phyloP scores from a whole-genome alignment of 1,140 invertebrate genomes.

The Drosophila pectinifera region DNA sequence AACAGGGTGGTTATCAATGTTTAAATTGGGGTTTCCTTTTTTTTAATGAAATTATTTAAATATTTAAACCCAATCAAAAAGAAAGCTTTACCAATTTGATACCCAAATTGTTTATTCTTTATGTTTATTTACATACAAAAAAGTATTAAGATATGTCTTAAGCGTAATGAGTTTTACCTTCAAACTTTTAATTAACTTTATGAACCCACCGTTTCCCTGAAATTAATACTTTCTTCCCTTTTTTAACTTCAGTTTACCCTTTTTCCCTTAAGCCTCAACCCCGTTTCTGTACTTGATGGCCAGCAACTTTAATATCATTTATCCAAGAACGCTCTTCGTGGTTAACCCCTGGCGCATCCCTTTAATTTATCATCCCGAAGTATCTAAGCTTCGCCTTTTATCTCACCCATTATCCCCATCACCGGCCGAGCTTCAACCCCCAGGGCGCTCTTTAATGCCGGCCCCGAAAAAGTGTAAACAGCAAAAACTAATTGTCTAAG shows the following conservation, averaged over 20 bases:
- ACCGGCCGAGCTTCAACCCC: slow-evolving; percentile 17
- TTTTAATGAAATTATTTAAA: too few relatives aligned
- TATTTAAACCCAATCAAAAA: too few relatives aligned
- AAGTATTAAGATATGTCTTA: too few relatives aligned
- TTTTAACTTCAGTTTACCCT: background rate
- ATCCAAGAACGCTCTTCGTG: slow-evolving; percentile 5
- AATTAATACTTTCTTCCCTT: background rate
- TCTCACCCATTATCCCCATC: slow-evolving; percentile 37
- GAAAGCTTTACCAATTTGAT: too few relatives aligned
- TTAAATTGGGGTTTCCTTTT: background rate
- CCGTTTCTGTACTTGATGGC: background rate
- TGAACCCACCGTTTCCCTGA: background rate
- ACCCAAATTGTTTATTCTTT: too few relatives aligned
- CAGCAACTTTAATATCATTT: background rate
- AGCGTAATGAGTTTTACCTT: too few relatives aligned
- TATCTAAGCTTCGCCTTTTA: slow-evolving; percentile 40
- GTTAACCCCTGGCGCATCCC: slow-evolving; percentile 22
- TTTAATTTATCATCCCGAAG: slow-evolving; percentile 38
- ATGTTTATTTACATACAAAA: too few relatives aligned
- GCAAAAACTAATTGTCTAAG: slow-evolving; percentile 62
- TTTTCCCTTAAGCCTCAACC: too few relatives aligned
- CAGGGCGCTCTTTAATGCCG: slow-evolving; percentile 43
- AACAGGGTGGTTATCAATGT: background rate
- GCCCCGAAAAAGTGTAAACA: slow-evolving; percentile 48
- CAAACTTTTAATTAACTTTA: background rate